Evolutionary conservation across 2,113 vertebrate species (phyloP).

Genomic region (Machaerirhynchus nigripectus): DNA sequence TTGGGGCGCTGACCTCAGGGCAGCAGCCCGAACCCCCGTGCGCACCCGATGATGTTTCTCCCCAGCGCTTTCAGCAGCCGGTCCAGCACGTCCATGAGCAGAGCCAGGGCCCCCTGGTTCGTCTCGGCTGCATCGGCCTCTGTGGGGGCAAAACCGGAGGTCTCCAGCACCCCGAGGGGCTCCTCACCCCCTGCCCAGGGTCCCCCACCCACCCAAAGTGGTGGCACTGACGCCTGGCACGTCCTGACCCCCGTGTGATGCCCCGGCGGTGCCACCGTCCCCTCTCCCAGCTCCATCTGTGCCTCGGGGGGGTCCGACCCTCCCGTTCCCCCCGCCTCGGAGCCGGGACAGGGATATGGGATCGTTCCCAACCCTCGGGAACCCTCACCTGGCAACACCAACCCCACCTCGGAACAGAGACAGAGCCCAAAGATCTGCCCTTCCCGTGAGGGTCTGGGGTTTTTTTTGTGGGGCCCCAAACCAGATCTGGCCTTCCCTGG

Average conservation of each 20-base stretch:
- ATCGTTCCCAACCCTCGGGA: not conserved
- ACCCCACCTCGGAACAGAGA: not conserved
- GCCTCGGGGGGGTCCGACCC: not conserved
- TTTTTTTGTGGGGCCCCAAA: not conserved
- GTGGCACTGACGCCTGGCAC: accelerated
- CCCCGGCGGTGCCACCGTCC: not conserved
- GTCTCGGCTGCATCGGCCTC: accelerated
- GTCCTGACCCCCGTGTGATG: accelerated
- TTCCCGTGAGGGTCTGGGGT: too few species aligned
- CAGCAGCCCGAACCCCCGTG: not conserved
- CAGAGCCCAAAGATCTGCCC: not conserved
- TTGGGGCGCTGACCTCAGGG: not conserved
- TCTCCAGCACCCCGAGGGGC: not conserved
- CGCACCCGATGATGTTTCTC: not conserved
- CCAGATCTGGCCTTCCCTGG: too few species aligned
- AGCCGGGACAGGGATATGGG: not conserved
- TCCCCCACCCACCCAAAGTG: accelerated
- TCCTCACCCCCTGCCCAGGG: accelerated
- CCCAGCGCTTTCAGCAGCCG: accelerated
- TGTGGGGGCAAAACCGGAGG: not conserved
- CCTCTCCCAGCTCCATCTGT: not conserved
- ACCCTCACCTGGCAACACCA: not conserved
- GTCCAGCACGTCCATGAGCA: accelerated
- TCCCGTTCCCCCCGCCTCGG: accelerated
- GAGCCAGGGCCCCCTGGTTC: accelerated